phyloP scores from a whole-genome alignment of 2,888 invertebrate genomes.

The Calameuta filiformis region DNA sequence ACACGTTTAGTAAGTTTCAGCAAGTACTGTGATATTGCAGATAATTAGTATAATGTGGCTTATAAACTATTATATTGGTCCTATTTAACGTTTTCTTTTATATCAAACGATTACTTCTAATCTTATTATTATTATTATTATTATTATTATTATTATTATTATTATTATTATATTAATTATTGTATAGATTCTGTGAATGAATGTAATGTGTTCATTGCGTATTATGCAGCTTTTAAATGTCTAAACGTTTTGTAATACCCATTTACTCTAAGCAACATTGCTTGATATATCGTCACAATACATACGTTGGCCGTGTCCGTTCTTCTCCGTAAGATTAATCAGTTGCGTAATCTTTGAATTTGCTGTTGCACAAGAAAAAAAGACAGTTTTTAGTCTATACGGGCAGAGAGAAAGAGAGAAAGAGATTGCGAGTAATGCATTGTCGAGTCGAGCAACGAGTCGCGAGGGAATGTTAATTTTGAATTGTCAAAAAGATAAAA shows the following conservation, averaged over 20 bases:
- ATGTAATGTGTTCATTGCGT: constrained; percentile 59
- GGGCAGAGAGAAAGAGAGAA: neutral
- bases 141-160: constrained; percentile 33
- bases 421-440: neutral
- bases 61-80: constrained; percentile 50
- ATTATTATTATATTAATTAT: constrained; percentile 25
- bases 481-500: neutral
- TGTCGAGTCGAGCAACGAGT: neutral
- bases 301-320: constrained; percentile 22
- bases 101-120: constrained; percentile 51
- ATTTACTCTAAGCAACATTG: constrained; percentile 18
- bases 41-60: constrained; percentile 62
- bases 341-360: constrained; percentile 2
- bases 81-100: constrained; percentile 55
- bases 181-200: constrained; percentile 49
- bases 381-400: neutral
- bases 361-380: neutral
- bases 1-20: constrained; percentile 60
- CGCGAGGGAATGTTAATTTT: neutral
- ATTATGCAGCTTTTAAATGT: constrained; percentile 42
- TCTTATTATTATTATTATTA: constrained; percentile 38
- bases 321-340: constrained; percentile 1
- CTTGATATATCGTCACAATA: constrained; percentile 14
- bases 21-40: constrained; percentile 66
- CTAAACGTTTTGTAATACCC: constrained; percentile 33